Base-by-base conservation (phyloP, 2,797 vertebrate genomes). In the Carapus acus region DNA sequence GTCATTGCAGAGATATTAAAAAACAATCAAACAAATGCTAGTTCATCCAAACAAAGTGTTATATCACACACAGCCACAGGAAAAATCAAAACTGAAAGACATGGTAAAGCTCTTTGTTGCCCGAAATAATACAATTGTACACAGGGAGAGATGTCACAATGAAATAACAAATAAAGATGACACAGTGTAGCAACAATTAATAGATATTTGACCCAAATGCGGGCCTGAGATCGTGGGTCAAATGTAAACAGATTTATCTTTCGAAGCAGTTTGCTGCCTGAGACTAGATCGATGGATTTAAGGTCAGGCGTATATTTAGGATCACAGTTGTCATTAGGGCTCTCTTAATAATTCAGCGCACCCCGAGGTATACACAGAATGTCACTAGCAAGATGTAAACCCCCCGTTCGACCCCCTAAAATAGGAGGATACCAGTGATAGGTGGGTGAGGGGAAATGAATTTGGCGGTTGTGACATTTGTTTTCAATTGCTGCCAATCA, bases 211-310 rank as follows among this genome's bases (percentile, higher is more conserved):
- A 49, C 48, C 59, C 13, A 51, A 57, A 71, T 5, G 14, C 54
- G 72, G 61, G 63, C 51, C 58, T 33, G 31, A 59, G 80, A 80
- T 83, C 69, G 66, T 29, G 58, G 62, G 76, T 79, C 62, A 82
- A 78, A 76, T 75, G 71, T 76, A 77, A 69, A 76, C 61, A 62
- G 58, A 76, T 84, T 78, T 72, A 79, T 67, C 67, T 77, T 70
- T 67, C 77, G 72, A 81, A 81, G 80, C 78, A 79, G 79, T 81
- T 77, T 76, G 68, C 64, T 74, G 70, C 75, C 75, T 83, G 70
- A 78, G 70, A 79, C 65, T 73, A 67, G 64, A 85, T 88, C 84
- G 80, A 87, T 88, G 77, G 74, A 83, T 85, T 83, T 85, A 85
- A 87, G 87, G 85, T 88, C 84, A 80, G 64, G 73, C 64, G 80